Conservation (phyloP, 2,888 invertebrate genomes). For the Zygogramma bicolorata region DNA sequence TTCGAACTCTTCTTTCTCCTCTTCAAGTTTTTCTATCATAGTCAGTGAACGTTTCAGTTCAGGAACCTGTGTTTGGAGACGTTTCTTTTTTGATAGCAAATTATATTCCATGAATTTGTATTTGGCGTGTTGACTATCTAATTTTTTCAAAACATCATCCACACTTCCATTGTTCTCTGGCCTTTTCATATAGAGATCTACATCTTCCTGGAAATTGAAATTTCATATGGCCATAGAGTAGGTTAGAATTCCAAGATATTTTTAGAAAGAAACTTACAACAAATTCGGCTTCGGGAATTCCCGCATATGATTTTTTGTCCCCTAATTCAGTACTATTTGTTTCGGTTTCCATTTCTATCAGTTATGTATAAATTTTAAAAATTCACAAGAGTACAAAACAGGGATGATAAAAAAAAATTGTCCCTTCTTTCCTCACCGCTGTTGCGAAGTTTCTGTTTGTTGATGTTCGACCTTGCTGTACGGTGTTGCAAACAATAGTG, state of each 20-base stretch:
- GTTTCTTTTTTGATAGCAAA: constrained; percentile 85
- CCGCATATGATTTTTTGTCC: constrained; percentile 77
- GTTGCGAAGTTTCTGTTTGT: too few relatives aligned
- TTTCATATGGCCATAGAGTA: constrained; percentile 41
- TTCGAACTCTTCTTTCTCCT: constrained; percentile 83
- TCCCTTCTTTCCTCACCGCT: too few relatives aligned
- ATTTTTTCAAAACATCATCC: constrained; percentile 84
- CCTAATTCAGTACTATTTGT: constrained; percentile 52
- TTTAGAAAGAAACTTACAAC: constrained; percentile 74
- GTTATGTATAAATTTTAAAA: neutral
- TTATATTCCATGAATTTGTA: constrained; percentile 98
- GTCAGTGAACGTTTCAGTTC: constrained; percentile 91
- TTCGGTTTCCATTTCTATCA: constrained; percentile 27
- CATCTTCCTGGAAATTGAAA: constrained; percentile 82
- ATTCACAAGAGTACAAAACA: too few relatives aligned
- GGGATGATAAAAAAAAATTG: too few relatives aligned
- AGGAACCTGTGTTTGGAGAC: constrained; percentile 93
- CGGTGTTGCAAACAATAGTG: too few relatives aligned
- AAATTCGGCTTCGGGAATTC: constrained; percentile 90
- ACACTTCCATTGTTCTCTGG: constrained; percentile 86
- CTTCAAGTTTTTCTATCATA: constrained; percentile 90
- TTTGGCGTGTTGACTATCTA: constrained; percentile 95
- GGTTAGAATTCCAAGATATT: constrained; percentile 33
- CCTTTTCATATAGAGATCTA: constrained; percentile 90
- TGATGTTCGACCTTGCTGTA: too few relatives aligned